Evolutionary conservation across 2,797 vertebrate species (phyloP), one percentile per base, ranked within the genome.

Genomic region (Leuciscus waleckii): DNA sequence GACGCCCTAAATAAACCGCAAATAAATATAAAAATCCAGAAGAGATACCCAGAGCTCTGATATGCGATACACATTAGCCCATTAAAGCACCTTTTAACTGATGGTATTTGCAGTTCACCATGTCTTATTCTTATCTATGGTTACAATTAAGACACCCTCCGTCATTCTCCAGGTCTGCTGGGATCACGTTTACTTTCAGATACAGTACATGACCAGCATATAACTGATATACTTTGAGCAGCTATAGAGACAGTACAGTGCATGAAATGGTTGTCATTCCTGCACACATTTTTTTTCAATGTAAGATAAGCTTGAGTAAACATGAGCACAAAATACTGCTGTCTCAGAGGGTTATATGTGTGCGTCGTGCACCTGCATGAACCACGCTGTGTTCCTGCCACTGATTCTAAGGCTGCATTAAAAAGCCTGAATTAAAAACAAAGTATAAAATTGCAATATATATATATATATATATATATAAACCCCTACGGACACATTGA

Each of bases 91-190:
- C 80, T 87, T 89, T 88, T 41, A 90, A 81, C 69, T 91, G 88
- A 91, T 94, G 93, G 93, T 95, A 93, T 95, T 93, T 95, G 94
- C 94, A 95, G 94, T 95, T 94, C 93, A 90, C 92, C 92, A 93
- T 93, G 94, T 94, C 93, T 95, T 95, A 94, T 94, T 94, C 93
- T 96, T 95, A 96, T 95, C 94, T 93, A 93, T 94, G 93, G 94
- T 93, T 92, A 93, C 93, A 96, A 95, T 96, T 95, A 96, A 95
- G 94, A 96, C 94, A 92, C 93, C 94, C 94, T 93, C 90, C 89
- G 91, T 61, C 69, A n/a, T 73, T 86, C 68, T 56, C 54, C n/a
- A 81, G 63, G 68, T 37, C 35, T 81, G 81, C 82, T 83, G 76
- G 21, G 37, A 92, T 90, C 92, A 78, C 17, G 93, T 94, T 92